Evolutionary conservation across 2,888 invertebrate species (phyloP).

Genomic region (Agrotis segetum): DNA sequence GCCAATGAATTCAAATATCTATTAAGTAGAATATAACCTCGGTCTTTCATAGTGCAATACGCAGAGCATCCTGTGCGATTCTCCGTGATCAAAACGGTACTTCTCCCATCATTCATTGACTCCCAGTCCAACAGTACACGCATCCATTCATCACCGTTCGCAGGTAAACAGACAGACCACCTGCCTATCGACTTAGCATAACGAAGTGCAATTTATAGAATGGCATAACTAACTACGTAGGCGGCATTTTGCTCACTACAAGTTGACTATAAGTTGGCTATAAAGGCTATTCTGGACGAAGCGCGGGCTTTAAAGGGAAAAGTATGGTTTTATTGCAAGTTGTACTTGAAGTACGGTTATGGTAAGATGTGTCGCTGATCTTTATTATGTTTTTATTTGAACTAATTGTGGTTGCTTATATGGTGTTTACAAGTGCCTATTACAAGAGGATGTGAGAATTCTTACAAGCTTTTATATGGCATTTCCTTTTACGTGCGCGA

Average conservation of each 20-base stretch:
- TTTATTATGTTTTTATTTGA: slow-evolving; percentile 31
- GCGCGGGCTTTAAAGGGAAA: slow-evolving; percentile 47
- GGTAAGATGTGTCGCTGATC: slow-evolving; percentile 19
- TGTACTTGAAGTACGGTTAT: slow-evolving; percentile 52
- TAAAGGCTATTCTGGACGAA: slow-evolving; percentile 54
- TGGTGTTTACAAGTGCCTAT: neutral
- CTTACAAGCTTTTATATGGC: too few relatives aligned
- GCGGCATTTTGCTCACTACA: slow-evolving; percentile 63
- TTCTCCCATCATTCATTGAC: slow-evolving; percentile 36
- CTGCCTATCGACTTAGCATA: slow-evolving; percentile 84
- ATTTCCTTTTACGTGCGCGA: too few relatives aligned
- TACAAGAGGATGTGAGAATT: too few relatives aligned
- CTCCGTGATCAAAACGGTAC: slow-evolving; percentile 31
- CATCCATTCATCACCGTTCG: slow-evolving; percentile 63
- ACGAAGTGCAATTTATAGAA: slow-evolving; percentile 87
- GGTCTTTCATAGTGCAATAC: too few relatives aligned
- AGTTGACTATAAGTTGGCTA: slow-evolving; percentile 45
- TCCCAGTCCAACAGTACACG: slow-evolving; percentile 39
- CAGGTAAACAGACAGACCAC: slow-evolving; percentile 76
- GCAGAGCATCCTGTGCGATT: neutral
- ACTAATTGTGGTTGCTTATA: slow-evolving; percentile 17
- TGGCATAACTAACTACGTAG: slow-evolving; percentile 68
- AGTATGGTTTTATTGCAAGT: slow-evolving; percentile 55
- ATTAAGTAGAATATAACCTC: too few relatives aligned
- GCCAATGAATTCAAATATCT: too few relatives aligned